Conservation (phyloP, 2,113 vertebrate species). For the Mobula hypostoma region DNA sequence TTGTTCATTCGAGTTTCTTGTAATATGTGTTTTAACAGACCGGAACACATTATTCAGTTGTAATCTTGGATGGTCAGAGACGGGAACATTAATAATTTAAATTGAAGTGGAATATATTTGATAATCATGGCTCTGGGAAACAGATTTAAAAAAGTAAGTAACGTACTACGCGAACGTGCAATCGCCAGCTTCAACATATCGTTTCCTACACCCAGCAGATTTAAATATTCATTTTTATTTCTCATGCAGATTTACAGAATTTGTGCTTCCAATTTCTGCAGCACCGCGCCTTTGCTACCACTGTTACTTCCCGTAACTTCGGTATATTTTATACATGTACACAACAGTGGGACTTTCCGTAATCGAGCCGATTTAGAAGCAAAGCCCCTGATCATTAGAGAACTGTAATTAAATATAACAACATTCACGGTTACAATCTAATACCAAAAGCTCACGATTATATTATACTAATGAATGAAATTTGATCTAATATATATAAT, state of each 20-base stretch:
- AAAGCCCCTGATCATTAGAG: not conserved
- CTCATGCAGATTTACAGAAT: not conserved
- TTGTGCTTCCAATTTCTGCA: not conserved
- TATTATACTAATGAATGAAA: slow-evolving; percentile 4
- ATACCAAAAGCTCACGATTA: slow-evolving; percentile 2
- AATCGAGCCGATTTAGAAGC: slow-evolving; percentile 2
- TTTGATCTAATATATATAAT: not conserved
- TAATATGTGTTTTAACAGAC: not conserved
- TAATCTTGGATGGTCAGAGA: not conserved
- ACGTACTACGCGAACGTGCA: not conserved
- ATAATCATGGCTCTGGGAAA: not conserved
- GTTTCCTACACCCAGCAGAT: not conserved
- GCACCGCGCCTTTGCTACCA: not conserved
- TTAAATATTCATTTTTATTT: not conserved
- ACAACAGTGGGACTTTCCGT: not conserved
- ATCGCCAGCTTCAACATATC: not conserved
- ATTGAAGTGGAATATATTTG: not conserved
- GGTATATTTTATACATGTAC: not conserved
- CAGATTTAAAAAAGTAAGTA: not conserved
- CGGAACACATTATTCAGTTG: not conserved
- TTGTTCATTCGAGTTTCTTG: too few relatives aligned
- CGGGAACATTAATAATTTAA: not conserved
- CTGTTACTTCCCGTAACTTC: not conserved
- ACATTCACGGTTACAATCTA: not conserved
- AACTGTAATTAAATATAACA: slow-evolving; percentile 34